These are phyloP conservation scores for Struthidea cinerea DNA, from an alignment of 2,113 vertebrate genomes.

Conservation along the genomic window DNA sequence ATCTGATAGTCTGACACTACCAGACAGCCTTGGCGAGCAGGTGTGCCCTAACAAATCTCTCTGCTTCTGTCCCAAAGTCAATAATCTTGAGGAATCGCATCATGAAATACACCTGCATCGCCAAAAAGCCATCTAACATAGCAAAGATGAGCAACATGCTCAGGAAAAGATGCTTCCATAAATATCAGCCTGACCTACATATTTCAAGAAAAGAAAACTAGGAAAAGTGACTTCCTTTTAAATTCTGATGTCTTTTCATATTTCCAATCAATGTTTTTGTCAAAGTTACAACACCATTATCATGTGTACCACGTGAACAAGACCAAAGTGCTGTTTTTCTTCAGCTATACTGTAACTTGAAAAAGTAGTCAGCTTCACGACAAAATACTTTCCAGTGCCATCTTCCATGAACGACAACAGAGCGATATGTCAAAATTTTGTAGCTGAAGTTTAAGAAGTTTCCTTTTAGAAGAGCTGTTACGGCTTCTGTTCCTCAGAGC, in stretches of 20 bases:
- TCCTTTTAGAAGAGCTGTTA: background rate
- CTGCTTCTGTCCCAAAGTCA: background rate
- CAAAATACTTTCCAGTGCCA: background rate
- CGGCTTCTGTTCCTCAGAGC: rapidly evolving
- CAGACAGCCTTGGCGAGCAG: background rate
- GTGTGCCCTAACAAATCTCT: slow-evolving; percentile 3
- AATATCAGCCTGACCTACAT: background rate
- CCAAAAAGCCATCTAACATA: background rate
- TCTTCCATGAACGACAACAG: background rate
- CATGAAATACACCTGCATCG: background rate
- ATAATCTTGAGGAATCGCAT: background rate
- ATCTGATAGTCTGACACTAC: background rate
- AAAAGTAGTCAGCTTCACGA: background rate
- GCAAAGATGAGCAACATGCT: background rate
- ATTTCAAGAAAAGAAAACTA: background rate
- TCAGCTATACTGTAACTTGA: background rate
- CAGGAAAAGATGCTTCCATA: background rate
- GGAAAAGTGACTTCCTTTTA: background rate
- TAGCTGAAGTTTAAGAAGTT: background rate
- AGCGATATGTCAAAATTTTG: background rate
- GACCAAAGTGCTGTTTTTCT: background rate
- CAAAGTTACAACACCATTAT: background rate
- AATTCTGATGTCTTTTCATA: background rate
- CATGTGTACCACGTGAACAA: background rate
- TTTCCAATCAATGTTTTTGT: background rate